These are phyloP conservation scores for Bhutanitis thaidina DNA, from an alignment of 2,888 invertebrate genomes.

Conservation along the genomic window DNA sequence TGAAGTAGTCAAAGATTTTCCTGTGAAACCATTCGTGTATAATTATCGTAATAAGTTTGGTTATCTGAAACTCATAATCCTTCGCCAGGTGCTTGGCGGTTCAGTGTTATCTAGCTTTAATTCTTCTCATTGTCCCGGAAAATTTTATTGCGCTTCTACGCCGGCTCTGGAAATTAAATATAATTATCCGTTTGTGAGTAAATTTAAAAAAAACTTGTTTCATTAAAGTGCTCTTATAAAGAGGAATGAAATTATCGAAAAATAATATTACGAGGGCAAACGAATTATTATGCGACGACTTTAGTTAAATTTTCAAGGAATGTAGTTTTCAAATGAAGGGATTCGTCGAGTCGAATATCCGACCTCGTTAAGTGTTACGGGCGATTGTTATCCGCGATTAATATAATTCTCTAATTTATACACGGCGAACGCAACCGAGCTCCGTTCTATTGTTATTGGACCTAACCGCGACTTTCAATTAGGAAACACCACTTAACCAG, in stretches of 20 bases:
- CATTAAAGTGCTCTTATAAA: no score
- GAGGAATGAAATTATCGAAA: background rate
- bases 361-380: slow-evolving; percentile 28
- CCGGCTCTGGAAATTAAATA: background rate
- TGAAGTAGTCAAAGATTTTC: slow-evolving; percentile 29
- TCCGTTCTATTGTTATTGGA: slow-evolving; percentile 50
- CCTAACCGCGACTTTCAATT: slow-evolving; percentile 63
- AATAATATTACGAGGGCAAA: background rate
- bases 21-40: slow-evolving; percentile 54
- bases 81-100: slow-evolving; percentile 62
- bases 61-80: slow-evolving; percentile 62
- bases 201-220: no score
- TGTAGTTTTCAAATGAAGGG: slow-evolving; percentile 7
- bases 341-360: slow-evolving; percentile 8
- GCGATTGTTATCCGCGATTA: slow-evolving; percentile 55
- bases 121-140: slow-evolving; percentile 55
- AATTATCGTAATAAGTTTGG: slow-evolving; percentile 64
- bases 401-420: slow-evolving; percentile 73
- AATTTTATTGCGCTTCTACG: slow-evolving; percentile 49
- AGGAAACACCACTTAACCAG: slow-evolving; percentile 31
- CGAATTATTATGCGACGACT: slow-evolving; percentile 31
- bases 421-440: slow-evolving; percentile 44
- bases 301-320: slow-evolving; percentile 30
- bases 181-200: background rate
- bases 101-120: slow-evolving; percentile 67